Conservation (phyloP, 1,140 invertebrate genomes). For the Archivesica marissinica region DNA sequence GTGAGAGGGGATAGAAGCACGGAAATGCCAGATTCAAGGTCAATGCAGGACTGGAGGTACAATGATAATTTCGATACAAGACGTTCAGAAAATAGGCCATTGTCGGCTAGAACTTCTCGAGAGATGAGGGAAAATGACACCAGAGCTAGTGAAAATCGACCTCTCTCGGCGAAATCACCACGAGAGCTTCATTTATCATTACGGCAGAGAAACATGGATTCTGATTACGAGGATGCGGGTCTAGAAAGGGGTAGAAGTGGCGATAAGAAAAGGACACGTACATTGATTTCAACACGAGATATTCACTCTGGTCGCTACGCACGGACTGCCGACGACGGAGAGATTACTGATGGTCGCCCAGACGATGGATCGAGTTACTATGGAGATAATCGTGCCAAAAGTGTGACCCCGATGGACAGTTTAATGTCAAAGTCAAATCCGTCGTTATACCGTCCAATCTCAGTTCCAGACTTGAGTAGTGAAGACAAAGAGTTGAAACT, state of each 20-base stretch:
- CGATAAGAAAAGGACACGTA: slow-evolving; percentile 31
- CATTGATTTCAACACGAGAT: slow-evolving; percentile 54
- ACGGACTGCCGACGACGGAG: not conserved
- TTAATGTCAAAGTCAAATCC: slow-evolving; percentile 9
- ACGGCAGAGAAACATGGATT: not conserved
- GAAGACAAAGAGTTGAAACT: slow-evolving; percentile 57
- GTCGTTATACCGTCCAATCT: slow-evolving; percentile 45
- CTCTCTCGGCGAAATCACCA: slow-evolving; percentile 30
- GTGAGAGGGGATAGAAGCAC: slow-evolving; percentile 27
- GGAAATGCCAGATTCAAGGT: slow-evolving; percentile 2
- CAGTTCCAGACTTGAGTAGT: slow-evolving; percentile 44
- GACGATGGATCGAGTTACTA: not conserved
- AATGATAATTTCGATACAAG: slow-evolving; percentile 41
- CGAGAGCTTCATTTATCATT: slow-evolving; percentile 48
- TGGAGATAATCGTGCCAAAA: slow-evolving; percentile 22
- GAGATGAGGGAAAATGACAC: slow-evolving; percentile 38
- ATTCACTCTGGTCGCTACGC: slow-evolving; percentile 50
- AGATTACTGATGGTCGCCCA: not conserved
- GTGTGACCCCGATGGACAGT: slow-evolving; percentile 23
- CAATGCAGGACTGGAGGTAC: slow-evolving; percentile 18
- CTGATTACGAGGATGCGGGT: not conserved
- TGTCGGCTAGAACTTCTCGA: slow-evolving; percentile 15
- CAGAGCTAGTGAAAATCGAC: slow-evolving; percentile 26
- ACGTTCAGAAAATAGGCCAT: slow-evolving; percentile 41
- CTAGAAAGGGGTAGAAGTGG: slow-evolving; percentile 3